Evolutionary conservation across 2,888 invertebrate species (phyloP).

Genomic region (Chrysina gloriosa): DNA sequence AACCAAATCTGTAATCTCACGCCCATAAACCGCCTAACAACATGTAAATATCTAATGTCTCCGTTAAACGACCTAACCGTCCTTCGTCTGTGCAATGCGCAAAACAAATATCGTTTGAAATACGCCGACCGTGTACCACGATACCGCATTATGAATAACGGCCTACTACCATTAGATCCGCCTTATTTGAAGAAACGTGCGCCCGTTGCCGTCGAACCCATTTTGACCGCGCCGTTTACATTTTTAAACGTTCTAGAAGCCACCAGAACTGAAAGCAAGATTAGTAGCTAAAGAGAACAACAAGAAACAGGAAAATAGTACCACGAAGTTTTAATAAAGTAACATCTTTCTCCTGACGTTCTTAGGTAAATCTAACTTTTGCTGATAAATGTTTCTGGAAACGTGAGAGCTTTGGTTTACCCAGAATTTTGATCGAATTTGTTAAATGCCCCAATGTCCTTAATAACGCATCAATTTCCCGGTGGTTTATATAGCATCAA

Average conservation of each 20-base stretch:
- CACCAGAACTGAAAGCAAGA: too few relatives aligned
- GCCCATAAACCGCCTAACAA: slow-evolving; percentile 12
- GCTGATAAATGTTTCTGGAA: too few relatives aligned
- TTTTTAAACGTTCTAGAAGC: slow-evolving; percentile 6
- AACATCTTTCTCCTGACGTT: too few relatives aligned
- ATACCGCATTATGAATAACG: neutral
- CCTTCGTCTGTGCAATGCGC: neutral
- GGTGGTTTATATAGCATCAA: too few relatives aligned
- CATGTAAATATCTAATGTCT: slow-evolving; percentile 8
- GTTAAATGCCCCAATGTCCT: too few relatives aligned
- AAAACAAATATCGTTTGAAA: neutral
- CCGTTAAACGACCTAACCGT: slow-evolving; percentile 10
- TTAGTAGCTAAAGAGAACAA: too few relatives aligned
- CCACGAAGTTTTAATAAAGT: too few relatives aligned
- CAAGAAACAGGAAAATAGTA: too few relatives aligned
- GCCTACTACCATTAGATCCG: slow-evolving; percentile 6
- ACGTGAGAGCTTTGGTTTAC: too few relatives aligned
- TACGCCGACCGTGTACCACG: neutral
- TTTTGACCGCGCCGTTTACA: neutral
- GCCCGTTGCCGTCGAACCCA: neutral
- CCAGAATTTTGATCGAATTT: too few relatives aligned
- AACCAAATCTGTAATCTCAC: slow-evolving; percentile 11
- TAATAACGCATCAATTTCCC: too few relatives aligned
- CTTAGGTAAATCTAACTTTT: too few relatives aligned
- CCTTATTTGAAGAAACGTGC: slow-evolving; percentile 7